These are phyloP conservation scores for Neogale vison DNA, from an alignment of 2,113 vertebrate species.

Conservation along the genomic window DNA sequence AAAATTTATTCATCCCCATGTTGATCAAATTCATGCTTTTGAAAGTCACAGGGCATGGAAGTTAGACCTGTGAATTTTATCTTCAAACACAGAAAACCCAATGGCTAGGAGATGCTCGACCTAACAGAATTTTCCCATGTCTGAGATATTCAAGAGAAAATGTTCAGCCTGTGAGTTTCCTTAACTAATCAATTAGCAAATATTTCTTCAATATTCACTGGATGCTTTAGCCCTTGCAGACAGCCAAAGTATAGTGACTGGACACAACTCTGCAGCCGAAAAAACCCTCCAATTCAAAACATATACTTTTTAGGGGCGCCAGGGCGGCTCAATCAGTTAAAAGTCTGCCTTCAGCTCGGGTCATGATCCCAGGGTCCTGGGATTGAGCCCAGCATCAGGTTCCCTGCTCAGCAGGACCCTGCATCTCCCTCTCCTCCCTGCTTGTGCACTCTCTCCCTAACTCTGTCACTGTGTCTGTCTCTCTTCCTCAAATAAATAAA, in stretches of 20 bases:
- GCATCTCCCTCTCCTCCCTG: no score
- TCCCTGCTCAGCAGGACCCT: no score
- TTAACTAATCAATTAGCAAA: neutral
- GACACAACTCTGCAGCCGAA: neutral
- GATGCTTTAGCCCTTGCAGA: neutral
- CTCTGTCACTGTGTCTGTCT: no score
- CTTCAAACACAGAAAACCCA: neutral
- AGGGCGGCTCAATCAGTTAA: no score
- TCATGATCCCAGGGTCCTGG: no score
- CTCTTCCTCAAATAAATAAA: no score
- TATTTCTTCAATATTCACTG: neutral
- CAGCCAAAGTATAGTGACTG: neutral
- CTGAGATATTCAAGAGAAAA: neutral
- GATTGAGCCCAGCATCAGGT: no score
- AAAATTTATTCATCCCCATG: neutral
- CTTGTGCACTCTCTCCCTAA: no score
- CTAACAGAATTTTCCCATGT: neutral
- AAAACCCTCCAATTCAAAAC: neutral
- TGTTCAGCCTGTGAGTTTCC: neutral
- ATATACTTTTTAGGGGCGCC: no score
- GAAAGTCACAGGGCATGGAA: neutral
- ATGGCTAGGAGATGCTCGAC: neutral
- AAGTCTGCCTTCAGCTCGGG: no score
- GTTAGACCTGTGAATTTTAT: neutral
- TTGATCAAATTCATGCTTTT: neutral